phyloP scores from a whole-genome alignment of 2,797 vertebrate genomes.

The Pseudocheirus occidentalis region DNA sequence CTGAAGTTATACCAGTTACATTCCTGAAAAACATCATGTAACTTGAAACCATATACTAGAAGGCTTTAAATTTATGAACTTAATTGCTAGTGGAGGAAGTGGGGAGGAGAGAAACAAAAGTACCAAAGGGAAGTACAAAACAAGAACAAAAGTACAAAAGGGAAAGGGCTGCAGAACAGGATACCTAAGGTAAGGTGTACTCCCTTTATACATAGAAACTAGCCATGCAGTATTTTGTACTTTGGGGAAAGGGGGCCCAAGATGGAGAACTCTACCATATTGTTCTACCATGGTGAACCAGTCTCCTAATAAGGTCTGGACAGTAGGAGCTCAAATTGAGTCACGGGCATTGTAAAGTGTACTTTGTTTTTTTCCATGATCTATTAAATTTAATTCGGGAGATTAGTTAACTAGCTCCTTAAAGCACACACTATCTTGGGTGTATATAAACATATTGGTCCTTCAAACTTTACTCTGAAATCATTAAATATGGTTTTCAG shows the following conservation, averaged over 20 bases:
- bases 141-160: too few species aligned
- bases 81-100: conserved; percentile 35
- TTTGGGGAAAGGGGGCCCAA: conserved; percentile 29
- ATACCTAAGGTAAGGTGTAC: conserved; percentile 41
- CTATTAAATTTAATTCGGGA: neutral
- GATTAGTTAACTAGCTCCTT: conserved; percentile 44
- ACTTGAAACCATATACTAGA: conserved; percentile 63
- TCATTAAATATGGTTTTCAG: conserved; percentile 51
- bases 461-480: conserved; percentile 44
- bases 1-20: conserved; percentile 55
- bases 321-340: neutral
- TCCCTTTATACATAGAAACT: conserved; percentile 16
- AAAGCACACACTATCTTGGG: conserved; percentile 37
- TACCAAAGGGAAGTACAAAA: neutral
- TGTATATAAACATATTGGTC: conserved; percentile 41
- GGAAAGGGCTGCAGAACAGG: conserved; percentile 34
- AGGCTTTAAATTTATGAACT: conserved; percentile 52
- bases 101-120: conserved; percentile 66
- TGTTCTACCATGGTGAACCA: conserved; percentile 42
- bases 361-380: neutral
- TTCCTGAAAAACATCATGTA: conserved; percentile 60
- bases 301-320: neutral
- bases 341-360: conserved; percentile 6
- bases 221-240: neutral
- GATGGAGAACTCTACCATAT: neutral